These are phyloP conservation scores for Formica exsecta DNA, from an alignment of 1,140 invertebrate species.

Conservation along the genomic window DNA sequence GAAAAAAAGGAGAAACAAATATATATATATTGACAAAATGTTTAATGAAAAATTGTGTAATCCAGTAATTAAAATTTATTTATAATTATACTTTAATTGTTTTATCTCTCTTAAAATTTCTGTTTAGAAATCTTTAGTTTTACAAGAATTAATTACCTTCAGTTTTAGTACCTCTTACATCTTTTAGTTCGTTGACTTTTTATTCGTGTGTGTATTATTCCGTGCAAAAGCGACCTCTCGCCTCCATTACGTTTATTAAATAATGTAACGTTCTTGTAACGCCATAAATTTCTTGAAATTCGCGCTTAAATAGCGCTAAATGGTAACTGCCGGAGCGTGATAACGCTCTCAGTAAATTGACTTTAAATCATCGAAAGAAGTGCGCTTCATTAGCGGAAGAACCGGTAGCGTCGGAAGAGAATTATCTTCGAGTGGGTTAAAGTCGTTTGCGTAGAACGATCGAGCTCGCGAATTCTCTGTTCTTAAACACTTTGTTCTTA, in stretches of 20 bases:
- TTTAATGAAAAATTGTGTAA: neutral
- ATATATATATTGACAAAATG: neutral
- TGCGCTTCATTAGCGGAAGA: conserved; percentile 58
- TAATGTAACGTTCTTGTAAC: conserved; percentile 49
- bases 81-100: neutral
- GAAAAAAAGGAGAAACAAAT: neutral
- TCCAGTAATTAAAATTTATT: neutral
- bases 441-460: conserved; percentile 61
- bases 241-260: conserved; percentile 59
- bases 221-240: neutral
- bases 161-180: neutral
- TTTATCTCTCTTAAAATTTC: neutral
- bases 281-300: conserved; percentile 55
- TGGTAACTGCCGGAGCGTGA: conserved; percentile 60
- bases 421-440: conserved; percentile 59
- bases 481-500: conserved; percentile 38
- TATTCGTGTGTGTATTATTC: conserved; percentile 10
- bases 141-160: neutral
- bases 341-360: conserved; percentile 58
- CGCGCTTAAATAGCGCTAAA: conserved; percentile 56
- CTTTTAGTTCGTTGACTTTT: neutral
- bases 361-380: conserved; percentile 63
- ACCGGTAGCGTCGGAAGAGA: conserved; percentile 45
- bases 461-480: conserved; percentile 37
- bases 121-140: neutral